phyloP scores from a whole-genome alignment of 1,140 invertebrate species.

The Drosophila rufa region DNA sequence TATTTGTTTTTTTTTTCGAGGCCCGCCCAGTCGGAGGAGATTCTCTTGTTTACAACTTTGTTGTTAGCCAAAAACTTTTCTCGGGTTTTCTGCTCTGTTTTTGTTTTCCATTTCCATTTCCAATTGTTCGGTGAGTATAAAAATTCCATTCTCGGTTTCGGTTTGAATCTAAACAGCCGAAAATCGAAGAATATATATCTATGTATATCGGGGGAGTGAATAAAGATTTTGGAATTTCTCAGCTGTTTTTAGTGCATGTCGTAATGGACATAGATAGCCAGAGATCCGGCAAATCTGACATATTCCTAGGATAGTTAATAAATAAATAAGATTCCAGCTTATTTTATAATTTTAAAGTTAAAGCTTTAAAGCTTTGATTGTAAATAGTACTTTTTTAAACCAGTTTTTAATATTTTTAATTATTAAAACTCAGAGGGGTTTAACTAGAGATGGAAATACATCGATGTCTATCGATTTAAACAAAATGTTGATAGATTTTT shows the following conservation, averaged over 20 bases:
- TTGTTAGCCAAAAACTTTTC: conserved; percentile 39
- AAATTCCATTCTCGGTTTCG: conserved; percentile 35
- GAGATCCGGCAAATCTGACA: background rate
- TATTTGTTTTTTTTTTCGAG: background rate
- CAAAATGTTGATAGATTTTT: too few species aligned
- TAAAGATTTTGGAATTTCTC: conserved; percentile 70
- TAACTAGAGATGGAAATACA: too few species aligned
- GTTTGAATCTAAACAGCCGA: conserved; percentile 59
- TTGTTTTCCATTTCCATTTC: conserved; percentile 16
- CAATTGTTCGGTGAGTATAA: conserved; percentile 38
- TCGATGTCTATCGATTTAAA: too few species aligned
- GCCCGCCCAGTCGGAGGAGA: conserved; percentile 20
- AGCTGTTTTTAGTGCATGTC: conserved; percentile 33
- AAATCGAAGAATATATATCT: conserved; percentile 1
- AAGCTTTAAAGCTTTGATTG: too few species aligned
- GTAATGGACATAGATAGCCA: conserved; percentile 13
- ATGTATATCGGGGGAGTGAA: conserved; percentile 43
- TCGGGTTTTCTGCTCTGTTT: conserved; percentile 13
- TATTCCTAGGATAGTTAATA: background rate
- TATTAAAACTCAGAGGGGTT: too few species aligned
- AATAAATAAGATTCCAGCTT: background rate
- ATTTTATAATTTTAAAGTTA: background rate
- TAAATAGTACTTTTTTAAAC: too few species aligned
- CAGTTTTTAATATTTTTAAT: too few species aligned
- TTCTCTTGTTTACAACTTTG: conserved; percentile 49